phyloP scores from a whole-genome alignment of 1,140 invertebrate genomes.

The Brachionus paranguensis region DNA sequence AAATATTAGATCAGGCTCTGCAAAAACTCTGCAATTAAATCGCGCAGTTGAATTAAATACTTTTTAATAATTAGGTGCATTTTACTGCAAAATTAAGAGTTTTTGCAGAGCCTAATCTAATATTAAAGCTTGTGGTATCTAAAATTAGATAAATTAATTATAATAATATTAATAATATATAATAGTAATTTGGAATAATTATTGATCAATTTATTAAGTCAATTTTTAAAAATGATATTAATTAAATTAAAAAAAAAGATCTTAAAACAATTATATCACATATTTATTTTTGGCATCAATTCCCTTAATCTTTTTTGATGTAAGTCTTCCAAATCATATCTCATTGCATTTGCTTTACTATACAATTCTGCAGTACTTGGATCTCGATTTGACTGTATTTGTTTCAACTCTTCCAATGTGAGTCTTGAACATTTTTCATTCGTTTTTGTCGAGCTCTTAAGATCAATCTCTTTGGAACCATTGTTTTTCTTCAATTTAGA shows the following conservation, averaged over 20 bases:
- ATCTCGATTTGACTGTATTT: conserved; percentile 4
- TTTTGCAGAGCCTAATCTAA: no score
- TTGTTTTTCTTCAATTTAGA: not conserved
- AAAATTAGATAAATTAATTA: no score
- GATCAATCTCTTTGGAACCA: not conserved
- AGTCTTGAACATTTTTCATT: not conserved
- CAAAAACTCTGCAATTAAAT: no score
- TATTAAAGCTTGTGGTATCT: no score
- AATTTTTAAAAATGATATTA: not conserved
- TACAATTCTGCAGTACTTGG: not conserved
- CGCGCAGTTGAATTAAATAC: no score
- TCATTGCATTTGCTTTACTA: conserved; percentile 6
- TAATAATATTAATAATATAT: no score
- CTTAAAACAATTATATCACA: not conserved
- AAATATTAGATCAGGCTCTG: no score
- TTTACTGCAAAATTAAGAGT: no score
- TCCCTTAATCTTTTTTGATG: conserved; percentile 32
- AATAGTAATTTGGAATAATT: no score
- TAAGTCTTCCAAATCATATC: conserved; percentile 22
- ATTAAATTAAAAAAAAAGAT: not conserved
- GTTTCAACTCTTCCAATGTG: not conserved
- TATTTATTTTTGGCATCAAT: conserved; percentile 29
- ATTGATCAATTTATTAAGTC: not conserved
- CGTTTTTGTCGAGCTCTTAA: not conserved
- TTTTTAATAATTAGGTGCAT: no score